Evolutionary conservation across 2,113 vertebrate species (phyloP).

Genomic region (Aegypius monachus): DNA sequence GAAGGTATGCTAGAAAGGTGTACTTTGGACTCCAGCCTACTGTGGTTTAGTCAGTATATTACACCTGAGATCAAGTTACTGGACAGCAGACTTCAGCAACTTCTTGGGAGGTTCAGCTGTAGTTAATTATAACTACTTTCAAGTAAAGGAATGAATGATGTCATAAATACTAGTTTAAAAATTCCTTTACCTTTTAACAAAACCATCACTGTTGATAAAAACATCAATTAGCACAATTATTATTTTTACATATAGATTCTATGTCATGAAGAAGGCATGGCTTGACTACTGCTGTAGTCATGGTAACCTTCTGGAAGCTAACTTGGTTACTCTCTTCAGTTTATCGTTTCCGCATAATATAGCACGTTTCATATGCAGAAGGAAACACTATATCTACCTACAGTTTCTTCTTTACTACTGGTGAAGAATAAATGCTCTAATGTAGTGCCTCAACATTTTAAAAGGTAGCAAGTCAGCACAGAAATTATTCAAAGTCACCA

Average conservation of each 20-base stretch:
- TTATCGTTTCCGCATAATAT: not conserved
- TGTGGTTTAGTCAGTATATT: not conserved
- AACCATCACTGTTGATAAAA: not conserved
- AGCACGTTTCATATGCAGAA: not conserved
- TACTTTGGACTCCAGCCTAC: not conserved
- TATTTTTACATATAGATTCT: too few relatives aligned
- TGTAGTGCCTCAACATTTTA: not conserved
- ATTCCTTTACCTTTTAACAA: not conserved
- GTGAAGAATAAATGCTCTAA: not conserved
- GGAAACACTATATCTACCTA: not conserved
- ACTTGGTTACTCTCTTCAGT: not conserved
- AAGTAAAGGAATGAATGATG: not conserved
- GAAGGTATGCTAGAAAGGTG: not conserved
- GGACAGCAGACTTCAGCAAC: not conserved
- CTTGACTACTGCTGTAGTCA: not conserved
- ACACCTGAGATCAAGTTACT: not conserved
- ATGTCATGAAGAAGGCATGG: not conserved
- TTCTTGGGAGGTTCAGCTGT: not conserved
- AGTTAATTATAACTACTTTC: not conserved
- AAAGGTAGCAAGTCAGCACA: not conserved
- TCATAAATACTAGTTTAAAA: not conserved
- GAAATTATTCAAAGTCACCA: not conserved
- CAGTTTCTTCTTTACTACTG: not conserved
- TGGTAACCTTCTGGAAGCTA: not conserved
- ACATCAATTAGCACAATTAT: not conserved